Conservation (phyloP, 2,888 invertebrate species). For the Oscheius sp. region DNA sequence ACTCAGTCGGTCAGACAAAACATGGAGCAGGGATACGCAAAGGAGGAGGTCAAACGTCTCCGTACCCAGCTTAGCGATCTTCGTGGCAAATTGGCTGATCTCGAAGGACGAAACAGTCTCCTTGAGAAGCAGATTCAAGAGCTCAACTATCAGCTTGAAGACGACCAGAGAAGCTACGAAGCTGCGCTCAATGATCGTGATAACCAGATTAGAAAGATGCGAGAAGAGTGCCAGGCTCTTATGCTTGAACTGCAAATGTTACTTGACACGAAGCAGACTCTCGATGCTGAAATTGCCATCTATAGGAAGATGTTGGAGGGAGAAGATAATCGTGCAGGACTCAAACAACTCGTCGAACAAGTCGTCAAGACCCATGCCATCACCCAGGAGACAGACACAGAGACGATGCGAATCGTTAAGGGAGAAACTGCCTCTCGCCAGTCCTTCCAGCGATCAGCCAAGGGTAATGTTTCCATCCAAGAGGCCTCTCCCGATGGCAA, state of each 20-base stretch:
- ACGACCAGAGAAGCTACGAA: slow-evolving; percentile 71
- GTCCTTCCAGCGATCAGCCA: slow-evolving; percentile 73
- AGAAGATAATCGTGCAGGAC: slow-evolving; percentile 73
- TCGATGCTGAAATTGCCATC: slow-evolving; percentile 75
- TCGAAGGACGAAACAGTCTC: slow-evolving; percentile 73
- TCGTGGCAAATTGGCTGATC: slow-evolving; percentile 72
- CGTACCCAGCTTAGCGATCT: slow-evolving; percentile 71
- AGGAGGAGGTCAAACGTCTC: slow-evolving; percentile 73
- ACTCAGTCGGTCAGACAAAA: slow-evolving; percentile 71
- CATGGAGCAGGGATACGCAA: slow-evolving; percentile 73
- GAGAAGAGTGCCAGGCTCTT: slow-evolving; percentile 69
- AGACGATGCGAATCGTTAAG: slow-evolving; percentile 60
- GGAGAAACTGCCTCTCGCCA: slow-evolving; percentile 74
- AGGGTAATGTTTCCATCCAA: slow-evolving; percentile 72
- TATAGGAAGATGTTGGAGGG: slow-evolving; percentile 75
- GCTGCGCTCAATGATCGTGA: slow-evolving; percentile 69
- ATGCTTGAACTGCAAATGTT: slow-evolving; percentile 70
- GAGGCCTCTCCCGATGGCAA: slow-evolving; percentile 73
- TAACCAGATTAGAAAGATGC: slow-evolving; percentile 67
- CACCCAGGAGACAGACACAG: slow-evolving; percentile 63
- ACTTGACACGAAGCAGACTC: slow-evolving; percentile 73
- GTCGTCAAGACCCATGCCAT: slow-evolving; percentile 69
- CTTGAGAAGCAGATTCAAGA: slow-evolving; percentile 73
- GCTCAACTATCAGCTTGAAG: slow-evolving; percentile 72
- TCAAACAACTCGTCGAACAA: slow-evolving; percentile 68